Base-by-base conservation (phyloP, 2,888 invertebrate genomes). In the Gisinianus flammeolus region DNA sequence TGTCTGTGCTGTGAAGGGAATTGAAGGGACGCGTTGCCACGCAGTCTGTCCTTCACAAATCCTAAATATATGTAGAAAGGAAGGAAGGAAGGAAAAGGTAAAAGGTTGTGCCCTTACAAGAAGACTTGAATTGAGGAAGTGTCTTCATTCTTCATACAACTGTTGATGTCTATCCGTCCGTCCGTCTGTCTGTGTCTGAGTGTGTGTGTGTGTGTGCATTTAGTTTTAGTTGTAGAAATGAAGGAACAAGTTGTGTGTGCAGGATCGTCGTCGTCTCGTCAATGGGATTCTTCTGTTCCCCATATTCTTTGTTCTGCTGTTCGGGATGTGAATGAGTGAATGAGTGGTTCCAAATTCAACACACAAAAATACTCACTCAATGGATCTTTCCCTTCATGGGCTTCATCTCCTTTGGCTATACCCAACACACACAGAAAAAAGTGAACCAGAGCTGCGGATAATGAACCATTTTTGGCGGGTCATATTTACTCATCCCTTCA, bases 281-380 rank as follows among this genome's bases (percentile, higher is more conserved):
- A 44, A 16, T 12, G 52, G 52, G 52, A 16, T 12, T 44, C 10
- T 44, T 8, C 52, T 8, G 52, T 44, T 8, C 8, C 52, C 16
- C 10, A 8, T 44, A 10, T 12, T 44, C 8, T 44, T 8, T 44
- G 52, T 44, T 12, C 16, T 44, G 16, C 52, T n/a, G 52, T 44
- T 44, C 8, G 52, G 52, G 16, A 44, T 31, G 33, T 12, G 10
- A 28, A 31, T 26, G 31, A 28, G 19, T 31, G 19, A n/a, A 24
- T 4, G 35, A 35, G 35, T 30, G 30, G 30, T 2, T 22, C 4
- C 35, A 68, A 33, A 44, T 35, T 5, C 4, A 19, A 24, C 5
- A 35, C 22, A 68, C 33, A 67, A 67, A 68, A 68, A 33, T 28
- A n/a, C 19, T 35, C 31, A 68, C 35, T 68, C 68, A 68, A 68